These are phyloP conservation scores for Sphenopsis melanotis DNA, from an alignment of 2,797 vertebrate species.

Conservation along the genomic window DNA sequence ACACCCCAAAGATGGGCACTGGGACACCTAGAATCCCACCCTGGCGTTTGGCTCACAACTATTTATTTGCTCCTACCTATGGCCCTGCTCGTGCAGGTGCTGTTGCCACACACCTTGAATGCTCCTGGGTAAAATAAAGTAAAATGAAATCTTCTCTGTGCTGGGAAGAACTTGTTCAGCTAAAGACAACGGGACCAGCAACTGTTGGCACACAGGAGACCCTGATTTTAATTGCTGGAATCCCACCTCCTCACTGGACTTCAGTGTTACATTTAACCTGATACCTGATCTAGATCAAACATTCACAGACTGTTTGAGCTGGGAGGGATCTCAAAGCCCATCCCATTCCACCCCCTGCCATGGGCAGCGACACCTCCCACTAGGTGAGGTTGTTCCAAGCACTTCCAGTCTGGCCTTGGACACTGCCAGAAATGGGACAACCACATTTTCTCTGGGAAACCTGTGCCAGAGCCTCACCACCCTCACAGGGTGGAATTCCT, in stretches of 20 bases:
- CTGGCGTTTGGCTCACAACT: not conserved
- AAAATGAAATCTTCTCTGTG: not conserved
- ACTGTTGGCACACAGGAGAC: not conserved
- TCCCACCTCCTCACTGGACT: not conserved
- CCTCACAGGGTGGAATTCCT: not conserved
- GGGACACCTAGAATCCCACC: not conserved
- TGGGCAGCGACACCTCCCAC: not conserved
- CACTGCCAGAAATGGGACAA: not conserved
- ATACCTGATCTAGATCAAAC: not conserved
- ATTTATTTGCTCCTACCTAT: not conserved
- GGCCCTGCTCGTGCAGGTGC: not conserved
- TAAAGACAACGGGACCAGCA: accelerated
- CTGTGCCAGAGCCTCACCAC: accelerated
- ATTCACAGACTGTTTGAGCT: too few species aligned
- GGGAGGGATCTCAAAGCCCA: not conserved
- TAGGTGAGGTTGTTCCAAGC: accelerated
- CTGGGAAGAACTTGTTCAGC: not conserved
- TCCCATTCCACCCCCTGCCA: accelerated
- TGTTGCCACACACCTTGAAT: not conserved
- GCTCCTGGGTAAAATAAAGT: not conserved
- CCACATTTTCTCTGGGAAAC: not conserved
- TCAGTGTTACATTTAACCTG: not conserved
- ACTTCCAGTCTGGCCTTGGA: too few species aligned
- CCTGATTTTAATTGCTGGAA: not conserved
- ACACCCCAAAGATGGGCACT: not conserved